These are phyloP conservation scores for Zophobas morio DNA, from an alignment of 1,140 invertebrate genomes.

Conservation along the genomic window DNA sequence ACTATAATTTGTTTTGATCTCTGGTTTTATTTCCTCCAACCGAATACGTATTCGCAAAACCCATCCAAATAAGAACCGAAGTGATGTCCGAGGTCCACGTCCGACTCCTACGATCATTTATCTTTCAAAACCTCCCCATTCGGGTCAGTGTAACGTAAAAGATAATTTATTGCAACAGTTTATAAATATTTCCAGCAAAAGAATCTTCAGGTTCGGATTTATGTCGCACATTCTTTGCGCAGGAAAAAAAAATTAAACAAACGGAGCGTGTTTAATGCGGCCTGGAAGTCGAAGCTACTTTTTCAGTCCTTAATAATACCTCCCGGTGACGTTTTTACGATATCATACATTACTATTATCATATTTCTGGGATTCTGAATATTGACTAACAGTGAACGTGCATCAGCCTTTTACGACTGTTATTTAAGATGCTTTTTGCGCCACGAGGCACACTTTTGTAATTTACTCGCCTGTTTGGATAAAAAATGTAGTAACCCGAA, in stretches of 20 bases:
- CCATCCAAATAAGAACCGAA: conserved; percentile 9
- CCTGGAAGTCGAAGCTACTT: conserved; percentile 21
- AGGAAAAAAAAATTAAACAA: conserved; percentile 43
- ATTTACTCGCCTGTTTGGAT: no score
- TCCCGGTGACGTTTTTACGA: conserved; percentile 50
- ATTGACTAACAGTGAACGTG: conserved; percentile 46
- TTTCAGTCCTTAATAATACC: conserved; percentile 37
- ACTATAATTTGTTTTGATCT: no score
- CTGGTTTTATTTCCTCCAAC: background rate
- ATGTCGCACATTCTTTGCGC: background rate
- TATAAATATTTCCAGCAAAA: conserved; percentile 22
- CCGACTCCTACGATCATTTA: conserved; percentile 5
- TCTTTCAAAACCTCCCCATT: conserved; percentile 1
- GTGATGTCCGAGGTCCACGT: conserved; percentile 10
- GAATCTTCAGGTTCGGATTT: conserved; percentile 30
- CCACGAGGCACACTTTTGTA: no score
- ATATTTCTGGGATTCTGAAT: conserved; percentile 53
- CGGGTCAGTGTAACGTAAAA: conserved; percentile 21
- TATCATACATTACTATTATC: conserved; percentile 49
- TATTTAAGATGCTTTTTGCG: no score
- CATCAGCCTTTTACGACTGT: conserved; percentile 17
- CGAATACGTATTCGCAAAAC: conserved; percentile 7
- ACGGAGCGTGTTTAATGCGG: conserved; percentile 27
- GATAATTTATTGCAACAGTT: conserved; percentile 25
- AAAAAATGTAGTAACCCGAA: no score